A percentile compares a stretch with the other conserved stretches of the same genome.
Conservation (phyloP, 2,113 vertebrate genomes). For the Aramus guarauna region DNA sequence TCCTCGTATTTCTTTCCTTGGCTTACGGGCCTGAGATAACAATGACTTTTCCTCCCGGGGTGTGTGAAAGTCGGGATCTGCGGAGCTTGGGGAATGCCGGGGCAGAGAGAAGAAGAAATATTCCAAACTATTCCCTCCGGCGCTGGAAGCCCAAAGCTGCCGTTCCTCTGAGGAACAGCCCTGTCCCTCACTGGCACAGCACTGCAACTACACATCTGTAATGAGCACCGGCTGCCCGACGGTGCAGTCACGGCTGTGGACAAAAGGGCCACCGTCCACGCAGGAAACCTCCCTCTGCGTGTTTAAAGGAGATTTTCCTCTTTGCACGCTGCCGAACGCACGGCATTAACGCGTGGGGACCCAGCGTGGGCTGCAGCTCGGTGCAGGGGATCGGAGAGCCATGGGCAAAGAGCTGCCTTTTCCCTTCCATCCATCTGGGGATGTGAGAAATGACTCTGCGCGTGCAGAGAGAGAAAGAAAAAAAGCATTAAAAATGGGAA, state of each 20-base stretch:
- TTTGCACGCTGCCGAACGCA: neutral
- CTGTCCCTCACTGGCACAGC: neutral
- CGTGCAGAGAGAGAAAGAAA: neutral
- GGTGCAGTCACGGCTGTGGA: neutral
- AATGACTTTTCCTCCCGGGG: neutral
- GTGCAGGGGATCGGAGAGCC: neutral
- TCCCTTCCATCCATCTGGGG: neutral
- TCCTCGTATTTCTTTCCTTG: neutral
- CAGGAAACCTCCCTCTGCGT: fast-evolving
- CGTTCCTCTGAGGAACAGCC: fast-evolving
- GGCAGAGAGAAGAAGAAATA: neutral
- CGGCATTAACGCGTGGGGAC: fast-evolving
- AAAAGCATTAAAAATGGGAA: neutral
- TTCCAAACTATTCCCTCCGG: neutral
- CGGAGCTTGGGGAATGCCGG: neutral
- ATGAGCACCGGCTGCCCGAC: neutral
- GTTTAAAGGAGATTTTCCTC: neutral
- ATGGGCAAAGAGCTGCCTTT: neutral
- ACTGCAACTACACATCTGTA: neutral
- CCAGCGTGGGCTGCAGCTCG: fast-evolving
- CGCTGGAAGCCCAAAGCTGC: neutral
- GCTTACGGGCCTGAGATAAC: neutral
- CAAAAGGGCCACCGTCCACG: neutral
- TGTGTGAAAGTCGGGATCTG: neutral
- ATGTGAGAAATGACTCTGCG: neutral